A percentile compares a stretch with the other conserved stretches of the same genome.
phyloP scores from a whole-genome alignment of 2,888 invertebrate genomes.

The Synanthedon vespiformis region DNA sequence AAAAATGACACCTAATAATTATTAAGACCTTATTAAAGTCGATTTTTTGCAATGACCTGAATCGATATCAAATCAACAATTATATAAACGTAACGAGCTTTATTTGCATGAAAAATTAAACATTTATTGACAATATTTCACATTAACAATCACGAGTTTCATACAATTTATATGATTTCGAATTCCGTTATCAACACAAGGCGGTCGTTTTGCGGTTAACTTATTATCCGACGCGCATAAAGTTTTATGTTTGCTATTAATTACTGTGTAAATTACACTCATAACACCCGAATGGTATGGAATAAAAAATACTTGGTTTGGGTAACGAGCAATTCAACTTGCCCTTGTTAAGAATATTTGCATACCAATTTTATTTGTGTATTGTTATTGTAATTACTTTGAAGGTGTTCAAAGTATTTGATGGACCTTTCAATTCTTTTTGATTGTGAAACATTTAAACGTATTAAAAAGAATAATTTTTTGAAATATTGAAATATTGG shows the following conservation, averaged over 20 bases:
- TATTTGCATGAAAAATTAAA: constrained; percentile 8
- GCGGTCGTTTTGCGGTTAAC: not conserved
- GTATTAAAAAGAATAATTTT: no score
- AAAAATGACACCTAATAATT: no score
- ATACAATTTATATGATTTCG: not conserved
- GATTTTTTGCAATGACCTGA: no score
- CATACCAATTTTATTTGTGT: not conserved
- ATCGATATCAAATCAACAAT: not conserved
- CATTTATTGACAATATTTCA: constrained; percentile 1
- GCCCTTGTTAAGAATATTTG: not conserved
- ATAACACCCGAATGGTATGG: not conserved
- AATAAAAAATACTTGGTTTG: not conserved
- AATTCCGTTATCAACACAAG: not conserved
- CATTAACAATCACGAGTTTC: not conserved
- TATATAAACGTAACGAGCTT: constrained; percentile 1
- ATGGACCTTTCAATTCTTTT: no score
- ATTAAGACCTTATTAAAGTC: no score
- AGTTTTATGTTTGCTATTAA: not conserved
- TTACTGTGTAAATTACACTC: not conserved
- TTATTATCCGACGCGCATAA: not conserved
- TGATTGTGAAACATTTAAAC: no score
- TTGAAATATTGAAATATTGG: no score
- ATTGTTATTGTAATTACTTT: no score
- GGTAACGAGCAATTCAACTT: not conserved
- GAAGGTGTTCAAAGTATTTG: no score